phyloP scores from a whole-genome alignment of 2,888 invertebrate species.

The Syrista parreyssii region DNA sequence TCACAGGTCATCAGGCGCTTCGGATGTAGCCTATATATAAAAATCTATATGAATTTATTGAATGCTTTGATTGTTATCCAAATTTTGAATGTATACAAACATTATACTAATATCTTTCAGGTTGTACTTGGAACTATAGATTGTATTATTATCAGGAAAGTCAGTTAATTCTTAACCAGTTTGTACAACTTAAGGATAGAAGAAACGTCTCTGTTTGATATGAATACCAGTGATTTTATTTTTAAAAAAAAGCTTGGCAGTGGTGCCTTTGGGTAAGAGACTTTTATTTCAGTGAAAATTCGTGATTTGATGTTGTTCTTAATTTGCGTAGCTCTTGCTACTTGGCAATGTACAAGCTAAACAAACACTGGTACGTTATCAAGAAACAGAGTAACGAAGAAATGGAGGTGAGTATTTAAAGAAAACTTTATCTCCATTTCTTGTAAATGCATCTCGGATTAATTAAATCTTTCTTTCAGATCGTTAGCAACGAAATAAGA shows the following conservation, averaged over 20 bases:
- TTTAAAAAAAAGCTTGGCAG: constrained; percentile 30
- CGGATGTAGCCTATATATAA: not conserved
- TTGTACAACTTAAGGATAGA: not conserved
- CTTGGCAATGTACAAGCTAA: constrained; percentile 27
- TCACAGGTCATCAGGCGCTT: not conserved
- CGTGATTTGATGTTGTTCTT: not conserved
- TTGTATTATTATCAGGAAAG: not conserved
- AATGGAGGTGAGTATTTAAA: not conserved
- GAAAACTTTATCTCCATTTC: not conserved
- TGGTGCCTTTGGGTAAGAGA: constrained; percentile 32
- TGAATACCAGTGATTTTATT: constrained; percentile 16
- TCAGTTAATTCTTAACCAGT: not conserved
- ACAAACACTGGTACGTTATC: constrained; percentile 28
- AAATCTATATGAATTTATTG: not conserved
- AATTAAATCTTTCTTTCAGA: constrained; percentile 4
- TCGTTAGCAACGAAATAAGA: constrained; percentile 22
- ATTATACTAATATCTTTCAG: not conserved
- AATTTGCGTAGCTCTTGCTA: constrained; percentile 24
- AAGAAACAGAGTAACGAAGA: constrained; percentile 25
- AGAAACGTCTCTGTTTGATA: not conserved
- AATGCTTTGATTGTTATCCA: too few relatives aligned
- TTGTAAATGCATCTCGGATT: not conserved
- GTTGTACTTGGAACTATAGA: not conserved
- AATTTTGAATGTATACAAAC: not conserved
- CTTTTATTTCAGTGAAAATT: not conserved